Percentiles rank a stretch among this genome's conserved stretches.
These are phyloP conservation scores for Amphipoea oculea DNA, from an alignment of 2,888 invertebrate species.

Conservation along the genomic window DNA sequence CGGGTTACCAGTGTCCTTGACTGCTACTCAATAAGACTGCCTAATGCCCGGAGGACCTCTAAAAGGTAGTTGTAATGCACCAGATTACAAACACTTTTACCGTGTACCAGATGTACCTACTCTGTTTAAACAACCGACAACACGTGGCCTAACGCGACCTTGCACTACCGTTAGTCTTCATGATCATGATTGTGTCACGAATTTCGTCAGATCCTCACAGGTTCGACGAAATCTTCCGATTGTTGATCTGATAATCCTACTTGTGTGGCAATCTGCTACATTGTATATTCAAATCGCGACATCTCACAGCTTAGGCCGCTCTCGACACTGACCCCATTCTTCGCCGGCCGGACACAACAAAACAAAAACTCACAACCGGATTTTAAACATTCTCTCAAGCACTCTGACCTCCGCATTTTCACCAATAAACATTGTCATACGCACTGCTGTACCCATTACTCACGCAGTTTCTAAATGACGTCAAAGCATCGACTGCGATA, in stretches of 20 bases:
- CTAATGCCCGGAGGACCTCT: background rate
- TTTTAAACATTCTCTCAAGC: constrained; percentile 66
- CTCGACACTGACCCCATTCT: constrained; percentile 68
- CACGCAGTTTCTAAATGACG: constrained; percentile 55
- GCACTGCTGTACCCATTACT: constrained; percentile 42
- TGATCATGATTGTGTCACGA: background rate
- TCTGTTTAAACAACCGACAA: background rate
- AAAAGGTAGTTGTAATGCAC: too few species aligned
- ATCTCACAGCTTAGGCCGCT: constrained; percentile 26
- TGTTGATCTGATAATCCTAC: background rate
- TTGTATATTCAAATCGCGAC: constrained; percentile 33
- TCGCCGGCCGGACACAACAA: constrained; percentile 63
- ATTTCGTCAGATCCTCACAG: background rate
- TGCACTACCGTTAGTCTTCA: background rate
- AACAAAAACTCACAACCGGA: constrained; percentile 67
- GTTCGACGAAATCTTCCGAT: background rate
- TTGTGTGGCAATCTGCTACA: background rate
- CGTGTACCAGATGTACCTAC: background rate
- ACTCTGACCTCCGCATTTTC: constrained; percentile 69
- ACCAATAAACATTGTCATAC: constrained; percentile 61
- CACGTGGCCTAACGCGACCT: background rate
- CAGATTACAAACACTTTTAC: background rate
- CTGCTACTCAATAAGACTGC: background rate
- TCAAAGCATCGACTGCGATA: background rate
- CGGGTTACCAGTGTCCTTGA: too few species aligned